Evolutionary conservation across 2,113 vertebrate species (phyloP).

Genomic region (Nymphicus hollandicus): DNA sequence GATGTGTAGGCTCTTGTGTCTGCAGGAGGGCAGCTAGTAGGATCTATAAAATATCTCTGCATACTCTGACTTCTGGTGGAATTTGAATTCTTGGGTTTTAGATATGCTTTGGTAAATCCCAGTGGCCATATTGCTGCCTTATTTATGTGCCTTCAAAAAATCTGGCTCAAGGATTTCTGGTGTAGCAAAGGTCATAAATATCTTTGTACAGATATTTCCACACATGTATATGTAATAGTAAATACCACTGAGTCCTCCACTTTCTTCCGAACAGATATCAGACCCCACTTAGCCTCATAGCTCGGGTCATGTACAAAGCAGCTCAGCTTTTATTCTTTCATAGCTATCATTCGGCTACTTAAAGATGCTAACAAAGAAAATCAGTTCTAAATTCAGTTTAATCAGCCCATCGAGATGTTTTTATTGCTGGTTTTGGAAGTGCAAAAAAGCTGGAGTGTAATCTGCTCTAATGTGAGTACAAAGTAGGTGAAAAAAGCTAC

Average conservation of each 20-base stretch:
- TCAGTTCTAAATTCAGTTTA: not conserved
- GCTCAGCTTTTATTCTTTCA: not conserved
- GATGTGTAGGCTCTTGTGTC: not conserved
- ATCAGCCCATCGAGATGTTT: not conserved
- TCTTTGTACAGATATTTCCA: not conserved
- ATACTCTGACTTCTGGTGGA: not conserved
- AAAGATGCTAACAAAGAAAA: not conserved
- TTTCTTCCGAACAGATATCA: not conserved
- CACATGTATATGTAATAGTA: not conserved
- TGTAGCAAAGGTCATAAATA: conserved; percentile 1
- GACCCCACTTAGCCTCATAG: accelerated
- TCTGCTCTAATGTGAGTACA: not conserved
- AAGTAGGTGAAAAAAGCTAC: not conserved
- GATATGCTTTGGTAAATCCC: not conserved
- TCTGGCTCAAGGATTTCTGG: not conserved
- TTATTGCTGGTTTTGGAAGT: not conserved
- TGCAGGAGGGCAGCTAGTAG: not conserved
- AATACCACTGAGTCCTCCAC: not conserved
- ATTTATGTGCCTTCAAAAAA: conserved; percentile 4
- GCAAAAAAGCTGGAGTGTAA: not conserved
- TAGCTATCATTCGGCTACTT: not conserved
- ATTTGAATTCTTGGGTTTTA: not conserved
- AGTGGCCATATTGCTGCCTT: not conserved
- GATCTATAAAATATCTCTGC: not conserved
- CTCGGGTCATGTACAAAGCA: not conserved